Base-by-base conservation (phyloP, 1,140 invertebrate genomes). In the Theocolax elegans region DNA sequence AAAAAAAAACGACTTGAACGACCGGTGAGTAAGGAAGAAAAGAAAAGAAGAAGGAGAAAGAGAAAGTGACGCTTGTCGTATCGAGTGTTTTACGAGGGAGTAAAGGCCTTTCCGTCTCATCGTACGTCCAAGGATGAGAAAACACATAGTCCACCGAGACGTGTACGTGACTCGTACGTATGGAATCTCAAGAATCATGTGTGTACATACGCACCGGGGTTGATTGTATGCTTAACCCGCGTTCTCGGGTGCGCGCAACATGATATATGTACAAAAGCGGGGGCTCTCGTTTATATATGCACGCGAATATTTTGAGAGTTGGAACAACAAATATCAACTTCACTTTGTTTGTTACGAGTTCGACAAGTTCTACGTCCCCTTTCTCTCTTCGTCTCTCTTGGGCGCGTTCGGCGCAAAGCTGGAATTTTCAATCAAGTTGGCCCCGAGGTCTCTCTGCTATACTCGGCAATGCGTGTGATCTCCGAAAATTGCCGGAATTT, bases 11-110 rank as follows among this genome's bases (percentile, higher is more conserved):
- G n/a, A n/a, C n/a, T n/a, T n/a, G n/a, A n/a, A n/a, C n/a, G n/a
- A n/a, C n/a, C n/a, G n/a, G n/a, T n/a, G n/a, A n/a, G n/a, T n/a
- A n/a, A n/a, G 15, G 31, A 35, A 35, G 10, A 35, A 35, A 35
- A 35, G 10, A 10, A 10, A 35, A 6, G 31, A 6, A 35, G 31
- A 62, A 48, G 29, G 25, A 31, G 23, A 21, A 15, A 31, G 17
- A 48, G 31, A 31, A 62, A 44, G 42, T 62, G 59, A 62, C 42
- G 59, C 21, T 15, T 31, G 59, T 46, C 40, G 59, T n/a, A 27
- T 62, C 42, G 59, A 62, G 59, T 62, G 59, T 62, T 62, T 62
- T 62, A 62, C 59, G 59, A 48, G 59, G 19, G 8, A 27, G n/a
- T n/a, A n/a, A n/a, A n/a, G n/a, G n/a, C n/a, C n/a, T n/a, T 35